Percentiles rank a stretch among this genome's conserved stretches.
Conservation (phyloP, 1,140 invertebrate genomes). For the Propsilocerus akamusi region DNA sequence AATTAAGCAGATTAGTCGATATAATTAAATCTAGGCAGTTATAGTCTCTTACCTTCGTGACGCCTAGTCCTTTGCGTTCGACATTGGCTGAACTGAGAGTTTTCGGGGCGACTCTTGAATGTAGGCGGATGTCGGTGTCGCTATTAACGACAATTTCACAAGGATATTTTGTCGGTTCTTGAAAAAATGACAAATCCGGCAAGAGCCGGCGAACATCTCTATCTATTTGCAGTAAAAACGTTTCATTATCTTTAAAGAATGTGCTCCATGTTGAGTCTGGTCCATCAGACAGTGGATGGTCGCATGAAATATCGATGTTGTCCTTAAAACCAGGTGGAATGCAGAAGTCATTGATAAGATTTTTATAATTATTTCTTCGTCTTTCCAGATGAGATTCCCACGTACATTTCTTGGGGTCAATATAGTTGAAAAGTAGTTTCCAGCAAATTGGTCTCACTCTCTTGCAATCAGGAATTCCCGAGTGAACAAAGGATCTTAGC, state of each 20-base stretch:
- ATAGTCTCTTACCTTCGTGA: constrained; percentile 74
- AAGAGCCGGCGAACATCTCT: constrained; percentile 90
- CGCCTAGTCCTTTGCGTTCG: constrained; percentile 68
- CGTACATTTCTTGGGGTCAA: constrained; percentile 40
- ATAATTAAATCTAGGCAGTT: not conserved
- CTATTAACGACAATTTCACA: constrained; percentile 52
- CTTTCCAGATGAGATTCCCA: constrained; percentile 45
- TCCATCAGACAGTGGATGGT: constrained; percentile 86
- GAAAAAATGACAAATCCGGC: constrained; percentile 94
- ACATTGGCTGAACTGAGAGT: constrained; percentile 75
- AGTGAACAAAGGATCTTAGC: constrained; percentile 47
- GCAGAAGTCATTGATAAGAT: constrained; percentile 76
- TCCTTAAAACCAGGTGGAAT: constrained; percentile 47
- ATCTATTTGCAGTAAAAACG: constrained; percentile 80
- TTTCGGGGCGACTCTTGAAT: constrained; percentile 71
- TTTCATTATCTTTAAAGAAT: constrained; percentile 93
- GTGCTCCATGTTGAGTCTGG: constrained; percentile 87
- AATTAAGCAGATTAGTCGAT: not conserved
- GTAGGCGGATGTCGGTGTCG: constrained; percentile 57
- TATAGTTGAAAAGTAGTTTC: constrained; percentile 67
- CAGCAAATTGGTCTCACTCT: constrained; percentile 58
- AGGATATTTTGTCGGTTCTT: constrained; percentile 71
- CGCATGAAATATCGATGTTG: constrained; percentile 35
- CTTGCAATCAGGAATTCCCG: constrained; percentile 67
- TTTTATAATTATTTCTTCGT: constrained; percentile 58